Conservation (phyloP, 2,888 invertebrate species). For the Adelognathus sp. region DNA sequence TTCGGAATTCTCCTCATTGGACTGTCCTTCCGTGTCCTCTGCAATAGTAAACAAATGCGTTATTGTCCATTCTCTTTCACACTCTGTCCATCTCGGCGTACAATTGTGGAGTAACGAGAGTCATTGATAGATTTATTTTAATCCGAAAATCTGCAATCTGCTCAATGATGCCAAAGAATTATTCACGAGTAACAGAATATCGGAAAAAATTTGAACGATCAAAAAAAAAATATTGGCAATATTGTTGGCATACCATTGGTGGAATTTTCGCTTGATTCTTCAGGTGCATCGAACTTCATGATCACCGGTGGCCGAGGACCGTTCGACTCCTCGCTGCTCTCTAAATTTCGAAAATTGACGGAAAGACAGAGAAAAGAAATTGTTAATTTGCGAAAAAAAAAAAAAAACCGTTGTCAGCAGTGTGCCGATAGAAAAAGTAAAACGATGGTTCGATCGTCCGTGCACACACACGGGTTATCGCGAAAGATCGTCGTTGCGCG, state of each 20-base stretch:
- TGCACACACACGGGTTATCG: constrained; percentile 20
- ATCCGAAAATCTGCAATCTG: not conserved
- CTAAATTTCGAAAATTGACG: constrained; percentile 65
- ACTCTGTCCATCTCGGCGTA: too few species aligned
- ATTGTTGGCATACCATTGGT: constrained; percentile 66
- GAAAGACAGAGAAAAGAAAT: not conserved
- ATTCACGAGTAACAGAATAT: not conserved
- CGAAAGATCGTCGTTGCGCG: constrained; percentile 32
- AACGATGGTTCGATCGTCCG: constrained; percentile 32
- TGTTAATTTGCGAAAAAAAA: constrained; percentile 7
- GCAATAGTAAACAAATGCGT: constrained; percentile 13
- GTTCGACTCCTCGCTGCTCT: constrained; percentile 70
- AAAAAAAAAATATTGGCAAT: constrained; percentile 12
- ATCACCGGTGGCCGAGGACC: constrained; percentile 69
- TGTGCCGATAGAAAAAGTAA: too few species aligned
- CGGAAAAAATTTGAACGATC: not conserved
- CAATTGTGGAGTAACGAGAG: too few species aligned
- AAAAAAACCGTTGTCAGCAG: constrained; percentile 52
- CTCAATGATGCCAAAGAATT: not conserved
- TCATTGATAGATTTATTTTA: too few species aligned
- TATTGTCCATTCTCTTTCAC: not conserved
- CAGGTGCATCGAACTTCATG: constrained; percentile 75
- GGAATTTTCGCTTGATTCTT: constrained; percentile 71
- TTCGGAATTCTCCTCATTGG: constrained; percentile 64
- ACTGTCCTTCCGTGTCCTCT: constrained; percentile 69